These are phyloP conservation scores for Macaria liturata DNA, from an alignment of 2,888 invertebrate genomes.

Conservation along the genomic window DNA sequence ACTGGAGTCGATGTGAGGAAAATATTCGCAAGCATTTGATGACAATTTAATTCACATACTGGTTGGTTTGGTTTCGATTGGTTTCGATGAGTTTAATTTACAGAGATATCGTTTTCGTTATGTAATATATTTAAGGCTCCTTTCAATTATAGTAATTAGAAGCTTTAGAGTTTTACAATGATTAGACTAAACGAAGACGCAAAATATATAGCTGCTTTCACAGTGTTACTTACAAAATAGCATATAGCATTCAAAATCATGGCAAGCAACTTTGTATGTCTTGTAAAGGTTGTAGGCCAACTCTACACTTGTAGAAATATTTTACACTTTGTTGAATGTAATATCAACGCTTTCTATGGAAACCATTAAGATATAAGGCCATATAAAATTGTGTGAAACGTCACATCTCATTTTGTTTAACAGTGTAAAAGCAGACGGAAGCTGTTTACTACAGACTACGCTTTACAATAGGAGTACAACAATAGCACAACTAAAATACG, in stretches of 20 bases:
- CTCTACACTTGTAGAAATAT: no score
- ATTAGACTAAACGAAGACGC: constrained; percentile 17
- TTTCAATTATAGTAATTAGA: not conserved
- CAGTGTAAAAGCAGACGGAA: constrained; percentile 13
- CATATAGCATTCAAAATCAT: no score
- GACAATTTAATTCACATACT: no score
- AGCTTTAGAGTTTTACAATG: constrained; percentile 3
- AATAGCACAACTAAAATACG: constrained; percentile 18
- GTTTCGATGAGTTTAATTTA: no score
- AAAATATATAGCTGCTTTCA: constrained; percentile 15
- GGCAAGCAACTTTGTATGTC: no score
- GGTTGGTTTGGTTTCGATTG: no score
- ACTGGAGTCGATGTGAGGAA: constrained; percentile 1
- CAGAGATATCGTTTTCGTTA: no score
- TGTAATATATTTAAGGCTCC: not conserved
- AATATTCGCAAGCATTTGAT: constrained; percentile 17
- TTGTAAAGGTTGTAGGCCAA: no score
- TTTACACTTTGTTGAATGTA: no score
- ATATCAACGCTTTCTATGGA: no score
- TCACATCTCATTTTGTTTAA: not conserved
- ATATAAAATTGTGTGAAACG: no score
- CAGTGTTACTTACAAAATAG: not conserved
- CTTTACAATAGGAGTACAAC: constrained; percentile 15
- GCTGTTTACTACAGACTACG: constrained; percentile 16
- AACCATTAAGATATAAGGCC: no score